These are phyloP conservation scores for Gastracanthus pulcherrimus DNA, from an alignment of 2,888 invertebrate genomes.

Conservation along the genomic window DNA sequence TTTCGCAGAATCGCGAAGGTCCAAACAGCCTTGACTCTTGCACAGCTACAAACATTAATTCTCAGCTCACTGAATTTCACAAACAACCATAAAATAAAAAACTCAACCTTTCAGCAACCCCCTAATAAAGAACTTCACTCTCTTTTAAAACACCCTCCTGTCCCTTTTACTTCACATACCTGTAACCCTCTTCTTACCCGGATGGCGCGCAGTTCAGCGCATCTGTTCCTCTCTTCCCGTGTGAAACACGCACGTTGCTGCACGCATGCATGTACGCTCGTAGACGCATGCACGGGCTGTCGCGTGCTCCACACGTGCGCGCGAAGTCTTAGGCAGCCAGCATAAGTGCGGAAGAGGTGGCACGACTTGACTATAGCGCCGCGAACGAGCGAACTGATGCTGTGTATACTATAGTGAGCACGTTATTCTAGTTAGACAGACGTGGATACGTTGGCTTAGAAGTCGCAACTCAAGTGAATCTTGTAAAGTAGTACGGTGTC, in stretches of 20 bases:
- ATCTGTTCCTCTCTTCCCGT: too few relatives aligned
- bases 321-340: not conserved
- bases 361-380: not conserved
- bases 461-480: too few relatives aligned
- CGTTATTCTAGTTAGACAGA: too few relatives aligned
- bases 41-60: not conserved
- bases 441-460: too few relatives aligned
- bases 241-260: not conserved
- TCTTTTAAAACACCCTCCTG: too few relatives aligned
- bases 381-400: too few relatives aligned
- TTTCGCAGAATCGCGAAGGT: too few relatives aligned
- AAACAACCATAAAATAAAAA: not conserved
- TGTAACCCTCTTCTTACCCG: too few relatives aligned
- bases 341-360: conserved; percentile 16
- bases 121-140: not conserved
- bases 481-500: too few relatives aligned
- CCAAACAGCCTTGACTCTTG: not conserved
- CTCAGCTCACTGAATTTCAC: not conserved
- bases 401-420: too few relatives aligned
- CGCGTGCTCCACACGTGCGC: conserved; percentile 35
- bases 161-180: not conserved
- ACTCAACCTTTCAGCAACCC: not conserved
- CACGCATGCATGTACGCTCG: too few relatives aligned
- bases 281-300: not conserved
- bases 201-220: not conserved